Conservation (phyloP, 2,113 vertebrate genomes). For the Hirundichthys speculiger region DNA sequence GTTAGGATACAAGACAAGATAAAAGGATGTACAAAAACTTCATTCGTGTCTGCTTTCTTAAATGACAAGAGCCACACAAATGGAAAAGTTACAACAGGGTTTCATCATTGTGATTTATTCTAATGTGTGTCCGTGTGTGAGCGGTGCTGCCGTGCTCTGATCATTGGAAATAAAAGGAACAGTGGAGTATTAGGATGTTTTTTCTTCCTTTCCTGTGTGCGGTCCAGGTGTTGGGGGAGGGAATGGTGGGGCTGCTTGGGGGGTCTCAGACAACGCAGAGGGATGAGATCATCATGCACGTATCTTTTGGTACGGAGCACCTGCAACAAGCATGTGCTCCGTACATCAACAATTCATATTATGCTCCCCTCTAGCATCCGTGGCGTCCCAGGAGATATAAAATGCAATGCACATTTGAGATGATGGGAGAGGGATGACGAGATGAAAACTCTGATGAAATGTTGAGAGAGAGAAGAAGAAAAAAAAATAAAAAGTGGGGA, state of each 20-base stretch:
- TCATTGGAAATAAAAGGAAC: constrained; percentile 23
- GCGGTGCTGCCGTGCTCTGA: constrained; percentile 26
- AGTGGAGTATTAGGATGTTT: too few relatives aligned
- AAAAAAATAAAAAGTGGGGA: constrained; percentile 39
- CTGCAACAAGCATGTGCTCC: constrained; percentile 10
- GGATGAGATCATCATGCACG: not conserved
- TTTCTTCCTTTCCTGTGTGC: too few relatives aligned
- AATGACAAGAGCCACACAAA: constrained; percentile 43
- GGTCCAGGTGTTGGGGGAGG: too few relatives aligned
- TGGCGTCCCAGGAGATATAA: constrained; percentile 37
- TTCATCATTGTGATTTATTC: constrained; percentile 68
- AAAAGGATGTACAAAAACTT: constrained; percentile 52
- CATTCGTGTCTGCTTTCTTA: constrained; percentile 50
- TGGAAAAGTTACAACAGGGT: constrained; percentile 50
- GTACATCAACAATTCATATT: constrained; percentile 42
- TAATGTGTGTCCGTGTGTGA: constrained; percentile 22
- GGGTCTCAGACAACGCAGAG: too few relatives aligned
- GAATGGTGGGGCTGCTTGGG: too few relatives aligned
- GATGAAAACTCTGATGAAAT: constrained; percentile 40
- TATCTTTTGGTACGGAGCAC: too few relatives aligned
- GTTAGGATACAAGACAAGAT: constrained; percentile 32
- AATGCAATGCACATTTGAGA: constrained; percentile 65
- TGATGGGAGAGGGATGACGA: constrained; percentile 55
- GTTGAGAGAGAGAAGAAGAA: constrained; percentile 23
- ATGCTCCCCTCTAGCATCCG: constrained; percentile 58